Percentiles rank a stretch among this genome's conserved stretches.
Evolutionary conservation across 2,113 vertebrate species (phyloP).

Genomic region (Vombatus ursinus): DNA sequence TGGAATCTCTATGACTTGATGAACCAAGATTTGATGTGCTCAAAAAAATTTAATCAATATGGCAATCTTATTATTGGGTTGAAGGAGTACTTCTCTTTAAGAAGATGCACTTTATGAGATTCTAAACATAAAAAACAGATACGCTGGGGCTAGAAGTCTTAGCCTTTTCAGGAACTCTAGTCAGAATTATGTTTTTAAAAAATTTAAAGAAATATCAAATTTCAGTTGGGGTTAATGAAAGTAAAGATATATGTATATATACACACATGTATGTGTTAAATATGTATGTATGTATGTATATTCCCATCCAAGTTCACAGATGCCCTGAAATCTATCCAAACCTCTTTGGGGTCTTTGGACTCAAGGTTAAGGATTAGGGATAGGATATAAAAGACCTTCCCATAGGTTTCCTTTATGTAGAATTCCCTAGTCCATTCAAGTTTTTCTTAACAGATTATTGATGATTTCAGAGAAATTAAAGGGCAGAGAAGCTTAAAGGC

Average conservation of each 20-base stretch:
- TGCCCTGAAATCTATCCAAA: neutral
- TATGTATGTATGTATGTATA: too few species aligned
- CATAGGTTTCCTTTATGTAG: neutral
- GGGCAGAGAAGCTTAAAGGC: neutral
- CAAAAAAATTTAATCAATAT: neutral
- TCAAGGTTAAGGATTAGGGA: neutral
- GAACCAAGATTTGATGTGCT: neutral
- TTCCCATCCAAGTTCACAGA: neutral
- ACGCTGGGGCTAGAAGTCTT: neutral
- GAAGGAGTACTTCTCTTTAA: neutral
- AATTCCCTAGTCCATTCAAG: neutral
- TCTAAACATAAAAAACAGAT: neutral
- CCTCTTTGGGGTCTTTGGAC: neutral
- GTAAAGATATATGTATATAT: neutral
- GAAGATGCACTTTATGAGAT: neutral
- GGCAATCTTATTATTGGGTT: neutral
- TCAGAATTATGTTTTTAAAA: neutral
- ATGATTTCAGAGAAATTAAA: neutral
- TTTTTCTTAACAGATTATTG: neutral
- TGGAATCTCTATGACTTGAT: neutral
- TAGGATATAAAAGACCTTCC: neutral
- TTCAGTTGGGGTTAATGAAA: neutral
- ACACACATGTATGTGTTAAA: too few species aligned
- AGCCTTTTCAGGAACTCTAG: neutral
- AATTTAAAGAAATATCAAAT: neutral